Evolutionary conservation across 2,797 vertebrate genomes (phyloP), one percentile per base, ranked within the genome.

Genomic region (Spinus pinus): DNA sequence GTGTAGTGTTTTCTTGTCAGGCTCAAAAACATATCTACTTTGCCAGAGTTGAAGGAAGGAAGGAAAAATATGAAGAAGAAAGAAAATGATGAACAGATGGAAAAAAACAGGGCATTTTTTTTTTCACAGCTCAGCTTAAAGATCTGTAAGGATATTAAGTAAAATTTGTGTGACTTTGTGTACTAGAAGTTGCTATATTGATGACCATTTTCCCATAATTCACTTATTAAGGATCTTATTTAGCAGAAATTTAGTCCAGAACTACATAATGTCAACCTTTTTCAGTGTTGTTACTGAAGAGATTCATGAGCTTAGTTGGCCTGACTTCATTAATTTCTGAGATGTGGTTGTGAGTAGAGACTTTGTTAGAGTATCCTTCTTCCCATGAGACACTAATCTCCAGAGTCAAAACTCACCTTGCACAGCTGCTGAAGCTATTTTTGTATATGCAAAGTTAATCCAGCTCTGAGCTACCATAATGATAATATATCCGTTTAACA

Each of bases 381-480:
- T 82, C 64, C 62, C 44, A 60, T 86, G 49, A 85, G 88, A 96
- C 37, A 53, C 73, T 91, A 88, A 93, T 93, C 84, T 88, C 72
- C 24, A 57, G 80, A 88, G 75, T 84, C 86, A 95, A 94, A 93
- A 93, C 58, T 93, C 87, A 94, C 91, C 78, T 96, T 90, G 83
- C 53, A 58, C 30, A 93, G 82, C 75, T 3, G 7, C 79, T 80
- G 75, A 93, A 81, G 88, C 86, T 90, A 81, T 92, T 96, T 81
- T 88, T 94, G 73, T 84, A 74, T 30, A 65, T 79, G 82, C 75
- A 89, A 88, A 96, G 75, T 86, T 91, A 95, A 96, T 96, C 90
- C 83, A 87, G 50, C 90, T 94, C 86, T 86, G 85, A 95, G 79
- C 69, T 92, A 75, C 37, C 25, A 67, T 78, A 60, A 94, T 44